These are phyloP conservation scores for Pogonophryne albipinna DNA, from an alignment of 2,797 vertebrate genomes.

Conservation along the genomic window DNA sequence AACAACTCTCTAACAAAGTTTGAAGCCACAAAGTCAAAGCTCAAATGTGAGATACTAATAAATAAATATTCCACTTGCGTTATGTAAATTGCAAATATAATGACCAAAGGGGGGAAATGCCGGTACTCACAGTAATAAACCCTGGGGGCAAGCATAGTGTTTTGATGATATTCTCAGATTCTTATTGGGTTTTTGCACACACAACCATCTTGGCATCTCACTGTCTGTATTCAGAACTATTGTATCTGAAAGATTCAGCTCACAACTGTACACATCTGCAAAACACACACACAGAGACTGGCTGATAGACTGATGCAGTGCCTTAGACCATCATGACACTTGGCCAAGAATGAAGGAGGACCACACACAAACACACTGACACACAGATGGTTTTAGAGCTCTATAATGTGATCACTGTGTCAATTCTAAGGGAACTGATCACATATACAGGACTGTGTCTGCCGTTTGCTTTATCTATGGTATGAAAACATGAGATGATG, in stretches of 20 bases:
- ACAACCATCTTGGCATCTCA: neutral
- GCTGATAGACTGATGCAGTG: conserved; percentile 2
- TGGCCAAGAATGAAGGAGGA: neutral
- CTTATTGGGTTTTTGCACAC: neutral
- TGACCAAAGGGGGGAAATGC: conserved; percentile 16
- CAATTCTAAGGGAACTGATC: neutral
- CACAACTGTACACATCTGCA: neutral
- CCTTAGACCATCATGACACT: neutral
- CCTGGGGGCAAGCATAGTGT: neutral
- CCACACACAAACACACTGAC: neutral
- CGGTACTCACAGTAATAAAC: conserved; percentile 22
- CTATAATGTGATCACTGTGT: neutral
- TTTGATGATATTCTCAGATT: conserved; percentile 18
- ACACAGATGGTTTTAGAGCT: neutral
- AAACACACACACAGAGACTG: neutral
- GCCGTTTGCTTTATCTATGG: neutral
- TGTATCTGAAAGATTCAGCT: conserved; percentile 1
- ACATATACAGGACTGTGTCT: neutral
- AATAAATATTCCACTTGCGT: conserved; percentile 32
- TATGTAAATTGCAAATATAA: conserved; percentile 23
- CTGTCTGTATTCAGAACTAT: neutral
- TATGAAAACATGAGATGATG: no score
- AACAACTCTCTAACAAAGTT: conserved; percentile 70
- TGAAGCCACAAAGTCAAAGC: conserved; percentile 51
- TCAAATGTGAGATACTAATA: conserved; percentile 48